Conservation (phyloP, 2,888 invertebrate genomes). For the Acanthoscelides obtectus region DNA sequence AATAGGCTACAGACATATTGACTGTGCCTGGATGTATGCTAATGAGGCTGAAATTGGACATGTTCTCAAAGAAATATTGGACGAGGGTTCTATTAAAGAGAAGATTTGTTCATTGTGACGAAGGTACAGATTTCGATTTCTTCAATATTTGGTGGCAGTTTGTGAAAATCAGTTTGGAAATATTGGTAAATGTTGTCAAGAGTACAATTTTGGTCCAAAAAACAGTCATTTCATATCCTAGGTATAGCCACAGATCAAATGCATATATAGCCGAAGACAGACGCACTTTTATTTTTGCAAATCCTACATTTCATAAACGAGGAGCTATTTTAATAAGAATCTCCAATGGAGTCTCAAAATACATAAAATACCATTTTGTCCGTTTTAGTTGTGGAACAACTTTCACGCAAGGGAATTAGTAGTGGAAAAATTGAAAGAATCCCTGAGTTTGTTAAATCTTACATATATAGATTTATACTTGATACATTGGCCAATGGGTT, state of each 20-base stretch:
- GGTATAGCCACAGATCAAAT: too few species aligned
- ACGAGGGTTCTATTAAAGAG: conserved; percentile 59
- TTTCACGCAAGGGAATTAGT: conserved; percentile 56
- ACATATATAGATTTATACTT: conserved; percentile 42
- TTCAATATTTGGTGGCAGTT: background rate
- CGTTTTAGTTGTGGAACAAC: conserved; percentile 58
- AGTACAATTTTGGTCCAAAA: too few species aligned
- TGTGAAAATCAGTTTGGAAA: background rate
- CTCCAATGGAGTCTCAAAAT: too few species aligned
- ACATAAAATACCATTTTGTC: too few species aligned
- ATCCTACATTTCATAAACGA: too few species aligned
- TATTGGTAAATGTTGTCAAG: background rate
- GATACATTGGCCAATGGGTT: conserved; percentile 44
- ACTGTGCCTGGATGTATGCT: conserved; percentile 59
- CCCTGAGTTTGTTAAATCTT: conserved; percentile 33
- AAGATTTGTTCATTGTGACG: conserved; percentile 64
- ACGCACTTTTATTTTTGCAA: too few species aligned
- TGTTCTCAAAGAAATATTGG: conserved; percentile 54
- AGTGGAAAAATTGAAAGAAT: conserved; percentile 42
- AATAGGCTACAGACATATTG: conserved; percentile 61
- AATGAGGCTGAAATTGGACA: conserved; percentile 56
- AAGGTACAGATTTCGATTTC: conserved; percentile 46
- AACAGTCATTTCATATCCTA: too few species aligned
- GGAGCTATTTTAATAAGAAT: too few species aligned
- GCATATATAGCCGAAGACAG: too few species aligned